These are phyloP conservation scores for Noctua janthina DNA, from an alignment of 2,888 invertebrate genomes.

Conservation along the genomic window DNA sequence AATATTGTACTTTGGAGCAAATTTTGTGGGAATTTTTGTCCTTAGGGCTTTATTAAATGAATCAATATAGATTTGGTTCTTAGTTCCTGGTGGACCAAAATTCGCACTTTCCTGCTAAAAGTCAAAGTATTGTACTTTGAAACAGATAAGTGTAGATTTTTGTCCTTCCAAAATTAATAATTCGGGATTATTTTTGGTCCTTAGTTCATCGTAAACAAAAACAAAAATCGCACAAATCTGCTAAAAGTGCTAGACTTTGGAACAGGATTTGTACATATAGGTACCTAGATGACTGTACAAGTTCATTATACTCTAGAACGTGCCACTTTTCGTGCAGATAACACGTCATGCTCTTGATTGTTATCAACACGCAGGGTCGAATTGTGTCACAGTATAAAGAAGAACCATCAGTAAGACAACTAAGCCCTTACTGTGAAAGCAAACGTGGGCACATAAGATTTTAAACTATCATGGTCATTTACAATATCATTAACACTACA, in stretches of 20 bases:
- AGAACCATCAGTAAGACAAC: background rate
- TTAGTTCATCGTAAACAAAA: background rate
- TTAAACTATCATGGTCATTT: too few relatives aligned
- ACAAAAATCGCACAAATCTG: slow-evolving; percentile 1
- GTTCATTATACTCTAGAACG: slow-evolving; percentile 44
- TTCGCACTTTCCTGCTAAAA: background rate
- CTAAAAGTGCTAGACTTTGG: background rate
- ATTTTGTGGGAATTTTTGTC: background rate
- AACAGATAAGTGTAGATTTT: background rate
- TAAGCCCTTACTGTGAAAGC: background rate
- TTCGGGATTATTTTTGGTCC: too few relatives aligned
- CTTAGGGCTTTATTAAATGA: background rate
- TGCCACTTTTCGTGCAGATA: slow-evolving; percentile 33
- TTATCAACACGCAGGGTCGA: slow-evolving; percentile 37
- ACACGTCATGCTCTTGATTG: slow-evolving; percentile 37
- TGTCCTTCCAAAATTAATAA: too few relatives aligned
- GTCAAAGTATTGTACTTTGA: background rate
- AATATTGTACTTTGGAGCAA: background rate
- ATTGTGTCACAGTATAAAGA: background rate
- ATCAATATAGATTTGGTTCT: background rate
- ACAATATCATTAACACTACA: too few relatives aligned
- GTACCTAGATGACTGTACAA: background rate
- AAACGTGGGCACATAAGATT: background rate
- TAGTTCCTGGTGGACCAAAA: background rate
- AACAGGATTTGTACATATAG: background rate